These are phyloP conservation scores for Calameuta filiformis DNA, from an alignment of 2,888 invertebrate genomes.

Conservation along the genomic window DNA sequence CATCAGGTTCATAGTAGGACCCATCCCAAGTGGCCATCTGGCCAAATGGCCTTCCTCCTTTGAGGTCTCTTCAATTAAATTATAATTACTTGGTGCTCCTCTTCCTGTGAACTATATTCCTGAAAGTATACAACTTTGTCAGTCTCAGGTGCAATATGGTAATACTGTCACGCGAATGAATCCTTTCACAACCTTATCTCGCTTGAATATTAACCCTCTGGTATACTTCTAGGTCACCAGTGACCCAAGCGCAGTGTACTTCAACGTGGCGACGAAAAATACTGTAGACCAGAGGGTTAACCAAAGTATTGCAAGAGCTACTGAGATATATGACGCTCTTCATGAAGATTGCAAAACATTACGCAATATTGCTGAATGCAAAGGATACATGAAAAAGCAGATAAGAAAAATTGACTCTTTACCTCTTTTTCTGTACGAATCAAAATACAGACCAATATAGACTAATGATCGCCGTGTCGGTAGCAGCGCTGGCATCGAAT, in stretches of 20 bases:
- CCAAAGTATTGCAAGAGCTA: not conserved
- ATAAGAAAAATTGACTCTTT: not conserved
- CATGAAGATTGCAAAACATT: not conserved
- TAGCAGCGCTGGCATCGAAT: not conserved
- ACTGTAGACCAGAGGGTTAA: not conserved
- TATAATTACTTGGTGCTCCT: not conserved
- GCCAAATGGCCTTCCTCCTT: not conserved
- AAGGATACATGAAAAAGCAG: not conserved
- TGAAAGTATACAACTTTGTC: not conserved
- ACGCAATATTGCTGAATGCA: not conserved
- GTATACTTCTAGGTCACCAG: no score
- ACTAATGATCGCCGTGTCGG: not conserved
- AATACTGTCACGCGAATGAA: not conserved
- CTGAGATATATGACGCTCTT: not conserved
- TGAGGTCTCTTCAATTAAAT: not conserved
- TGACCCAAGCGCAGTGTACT: no score
- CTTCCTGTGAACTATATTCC: not conserved
- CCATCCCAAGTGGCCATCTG: constrained; percentile 63
- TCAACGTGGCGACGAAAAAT: no score
- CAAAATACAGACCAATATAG: constrained; percentile 13
- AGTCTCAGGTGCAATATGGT: not conserved
- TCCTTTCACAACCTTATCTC: not conserved
- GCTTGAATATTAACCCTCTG: not conserved
- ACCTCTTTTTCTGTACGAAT: constrained; percentile 7
- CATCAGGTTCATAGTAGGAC: constrained; percentile 52